phyloP scores from a whole-genome alignment of 37 sponge, comb jelly and placozoan genomes.

The Tethya wilhelma region DNA sequence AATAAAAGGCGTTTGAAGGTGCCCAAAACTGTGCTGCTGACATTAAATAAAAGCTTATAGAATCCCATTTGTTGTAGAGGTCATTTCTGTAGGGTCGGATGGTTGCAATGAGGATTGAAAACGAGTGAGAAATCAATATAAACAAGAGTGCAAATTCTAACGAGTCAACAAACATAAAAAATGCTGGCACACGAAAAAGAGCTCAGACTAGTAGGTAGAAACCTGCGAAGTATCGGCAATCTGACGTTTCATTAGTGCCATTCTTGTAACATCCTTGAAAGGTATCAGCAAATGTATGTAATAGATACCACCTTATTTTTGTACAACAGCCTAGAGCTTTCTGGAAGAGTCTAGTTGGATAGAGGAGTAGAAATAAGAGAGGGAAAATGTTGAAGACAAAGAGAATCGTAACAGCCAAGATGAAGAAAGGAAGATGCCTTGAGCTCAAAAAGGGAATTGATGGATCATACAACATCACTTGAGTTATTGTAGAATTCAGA shows the following conservation, averaged over 20 bases:
- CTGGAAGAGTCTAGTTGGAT: slow-evolving; percentile 14
- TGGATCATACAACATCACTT: background rate
- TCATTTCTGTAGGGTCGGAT: no score
- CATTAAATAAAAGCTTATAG: no score
- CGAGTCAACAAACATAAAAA: no score
- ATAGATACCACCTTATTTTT: background rate
- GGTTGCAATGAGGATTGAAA: no score
- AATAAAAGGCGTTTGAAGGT: no score
- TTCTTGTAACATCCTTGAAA: slow-evolving; percentile 28
- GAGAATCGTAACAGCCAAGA: background rate
- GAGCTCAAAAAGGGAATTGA: background rate
- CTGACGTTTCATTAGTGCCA: slow-evolving; percentile 25
- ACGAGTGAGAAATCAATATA: no score
- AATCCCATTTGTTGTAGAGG: no score
- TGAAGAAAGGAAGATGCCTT: background rate
- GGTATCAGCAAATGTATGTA: background rate
- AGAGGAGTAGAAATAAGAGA: background rate
- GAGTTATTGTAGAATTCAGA: background rate
- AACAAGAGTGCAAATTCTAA: no score
- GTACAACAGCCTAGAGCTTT: background rate
- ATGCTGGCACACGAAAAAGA: no score
- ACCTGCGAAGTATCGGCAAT: slow-evolving; percentile 25
- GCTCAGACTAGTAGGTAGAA: slow-evolving; percentile 4
- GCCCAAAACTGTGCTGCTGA: no score
- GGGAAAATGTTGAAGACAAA: background rate